A percentile compares a stretch with the other conserved stretches of the same genome.
phyloP scores from a whole-genome alignment of 2,797 vertebrate genomes.

The Melanotaenia pygmaea region DNA sequence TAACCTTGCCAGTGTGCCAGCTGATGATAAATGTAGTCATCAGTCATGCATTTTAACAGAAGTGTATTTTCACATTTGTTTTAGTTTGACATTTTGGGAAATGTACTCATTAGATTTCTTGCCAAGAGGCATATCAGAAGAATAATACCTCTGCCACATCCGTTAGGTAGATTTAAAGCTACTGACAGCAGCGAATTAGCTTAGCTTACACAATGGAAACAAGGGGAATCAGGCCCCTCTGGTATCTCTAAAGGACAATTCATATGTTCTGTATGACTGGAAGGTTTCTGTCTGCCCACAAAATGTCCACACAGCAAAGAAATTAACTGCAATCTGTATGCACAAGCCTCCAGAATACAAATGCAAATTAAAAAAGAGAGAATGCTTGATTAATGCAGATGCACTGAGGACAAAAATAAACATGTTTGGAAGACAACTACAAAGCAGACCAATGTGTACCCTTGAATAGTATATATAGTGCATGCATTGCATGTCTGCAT shows the following conservation, averaged over 20 bases:
- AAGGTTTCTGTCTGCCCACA: neutral
- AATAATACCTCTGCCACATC: conserved; percentile 7
- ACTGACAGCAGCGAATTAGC: conserved; percentile 3
- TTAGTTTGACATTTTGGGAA: conserved; percentile 17
- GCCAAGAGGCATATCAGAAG: neutral
- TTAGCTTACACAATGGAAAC: neutral
- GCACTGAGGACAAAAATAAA: neutral
- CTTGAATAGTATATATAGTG: neutral
- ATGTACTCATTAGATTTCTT: conserved; percentile 10
- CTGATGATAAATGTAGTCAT: conserved; percentile 27
- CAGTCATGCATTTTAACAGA: conserved; percentile 25
- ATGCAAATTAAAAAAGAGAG: conserved; percentile 2
- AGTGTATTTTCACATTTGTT: conserved; percentile 21
- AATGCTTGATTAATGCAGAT: neutral
- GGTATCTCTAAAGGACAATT: neutral
- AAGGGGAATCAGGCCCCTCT: neutral
- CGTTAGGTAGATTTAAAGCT: conserved; percentile 1
- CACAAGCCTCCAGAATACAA: neutral
- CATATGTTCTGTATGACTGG: neutral
- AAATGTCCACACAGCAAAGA: neutral
- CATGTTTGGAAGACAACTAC: neutral
- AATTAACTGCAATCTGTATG: neutral
- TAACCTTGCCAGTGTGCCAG: conserved; percentile 18
- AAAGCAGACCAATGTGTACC: neutral
- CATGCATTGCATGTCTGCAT: neutral